These are phyloP conservation scores for Anabas testudineus DNA, from an alignment of 2,797 vertebrate genomes.

Conservation along the genomic window DNA sequence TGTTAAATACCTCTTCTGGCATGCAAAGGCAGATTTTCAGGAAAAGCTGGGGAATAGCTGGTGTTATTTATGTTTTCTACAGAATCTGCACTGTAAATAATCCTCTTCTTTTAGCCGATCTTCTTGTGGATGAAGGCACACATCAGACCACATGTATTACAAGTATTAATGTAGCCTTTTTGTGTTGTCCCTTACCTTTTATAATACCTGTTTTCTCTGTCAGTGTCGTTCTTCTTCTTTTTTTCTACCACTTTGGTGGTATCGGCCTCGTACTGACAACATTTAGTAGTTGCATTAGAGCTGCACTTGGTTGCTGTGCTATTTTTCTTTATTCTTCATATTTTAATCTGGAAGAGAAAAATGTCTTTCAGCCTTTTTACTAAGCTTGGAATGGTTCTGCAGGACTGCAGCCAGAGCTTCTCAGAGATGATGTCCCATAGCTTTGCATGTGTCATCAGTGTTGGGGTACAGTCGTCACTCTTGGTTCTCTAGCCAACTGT, in stretches of 20 bases:
- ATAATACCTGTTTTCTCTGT: constrained; percentile 13
- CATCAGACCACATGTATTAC: constrained; percentile 28
- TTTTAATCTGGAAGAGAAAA: constrained; percentile 31
- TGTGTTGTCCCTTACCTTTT: constrained; percentile 39
- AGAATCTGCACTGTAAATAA: constrained; percentile 46
- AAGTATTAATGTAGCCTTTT: constrained; percentile 30
- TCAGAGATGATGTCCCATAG: constrained; percentile 40
- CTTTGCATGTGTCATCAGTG: constrained; percentile 54
- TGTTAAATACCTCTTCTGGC: constrained; percentile 47
- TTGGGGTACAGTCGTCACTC: constrained; percentile 28
- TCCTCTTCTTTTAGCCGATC: constrained; percentile 35
- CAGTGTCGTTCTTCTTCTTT: constrained; percentile 4
- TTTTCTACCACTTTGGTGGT: constrained; percentile 13
- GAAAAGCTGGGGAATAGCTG: constrained; percentile 21
- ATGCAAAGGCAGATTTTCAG: constrained; percentile 26
- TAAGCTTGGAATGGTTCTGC: constrained; percentile 39
- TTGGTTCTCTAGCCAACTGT: constrained; percentile 50
- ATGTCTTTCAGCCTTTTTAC: constrained; percentile 28
- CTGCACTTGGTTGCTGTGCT: constrained; percentile 1
- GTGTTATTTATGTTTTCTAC: constrained; percentile 34
- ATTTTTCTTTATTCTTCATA: constrained; percentile 5
- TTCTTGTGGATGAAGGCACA: constrained; percentile 30
- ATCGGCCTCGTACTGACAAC: constrained; percentile 20
- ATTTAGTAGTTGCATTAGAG: constrained; percentile 3
- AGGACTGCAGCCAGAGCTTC: constrained; percentile 46